These are phyloP conservation scores for Pheosia tremula DNA, from an alignment of 2,888 invertebrate genomes.

Conservation along the genomic window DNA sequence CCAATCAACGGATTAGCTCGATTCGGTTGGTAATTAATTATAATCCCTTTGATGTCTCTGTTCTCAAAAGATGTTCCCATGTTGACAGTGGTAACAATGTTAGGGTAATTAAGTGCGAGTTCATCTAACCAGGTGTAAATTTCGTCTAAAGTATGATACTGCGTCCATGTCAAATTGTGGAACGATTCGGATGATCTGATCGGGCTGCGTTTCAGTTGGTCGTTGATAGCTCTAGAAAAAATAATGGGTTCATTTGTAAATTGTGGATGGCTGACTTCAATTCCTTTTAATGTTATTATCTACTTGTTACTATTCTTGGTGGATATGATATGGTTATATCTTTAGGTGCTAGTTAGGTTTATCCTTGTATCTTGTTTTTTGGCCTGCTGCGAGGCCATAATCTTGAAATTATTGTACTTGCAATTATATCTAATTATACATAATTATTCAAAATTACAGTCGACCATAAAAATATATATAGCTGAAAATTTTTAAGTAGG, in stretches of 20 bases:
- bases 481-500: not conserved
- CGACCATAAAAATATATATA: too few species aligned
- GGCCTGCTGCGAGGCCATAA: too few species aligned
- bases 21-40: constrained; percentile 66
- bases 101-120: constrained; percentile 74
- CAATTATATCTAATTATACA: too few species aligned
- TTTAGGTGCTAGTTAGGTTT: too few species aligned
- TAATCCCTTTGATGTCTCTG: constrained; percentile 84
- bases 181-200: constrained; percentile 52
- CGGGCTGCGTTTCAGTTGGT: constrained; percentile 61
- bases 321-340: too few species aligned
- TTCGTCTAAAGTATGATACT: constrained; percentile 84
- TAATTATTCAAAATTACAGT: too few species aligned
- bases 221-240: constrained; percentile 74
- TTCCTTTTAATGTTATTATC: too few species aligned
- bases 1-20: constrained; percentile 71
- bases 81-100: constrained; percentile 72
- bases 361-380: too few species aligned
- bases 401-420: too few species aligned
- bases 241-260: not conserved
- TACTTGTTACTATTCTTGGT: too few species aligned
- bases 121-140: constrained; percentile 86
- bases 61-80: constrained; percentile 86
- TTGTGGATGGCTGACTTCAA: too few species aligned
- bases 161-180: constrained; percentile 76